Conservation (phyloP, 2,113 vertebrate genomes). For the Balaeniceps rex region DNA sequence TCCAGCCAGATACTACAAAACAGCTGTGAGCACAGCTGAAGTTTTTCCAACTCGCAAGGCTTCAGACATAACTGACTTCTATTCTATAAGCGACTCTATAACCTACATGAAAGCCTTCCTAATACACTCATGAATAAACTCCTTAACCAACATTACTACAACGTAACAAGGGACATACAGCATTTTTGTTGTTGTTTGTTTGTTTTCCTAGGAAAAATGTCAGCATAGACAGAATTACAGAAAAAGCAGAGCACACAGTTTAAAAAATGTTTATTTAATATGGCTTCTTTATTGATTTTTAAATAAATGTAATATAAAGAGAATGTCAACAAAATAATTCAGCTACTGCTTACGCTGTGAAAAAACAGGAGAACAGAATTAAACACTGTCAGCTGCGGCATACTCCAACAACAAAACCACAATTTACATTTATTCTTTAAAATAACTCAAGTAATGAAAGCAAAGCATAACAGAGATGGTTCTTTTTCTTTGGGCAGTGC, state of each 20-base stretch:
- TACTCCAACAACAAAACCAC: neutral
- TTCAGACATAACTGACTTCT: neutral
- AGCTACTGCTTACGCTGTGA: neutral
- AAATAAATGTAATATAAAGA: slow-evolving; percentile 12
- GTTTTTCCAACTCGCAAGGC: neutral
- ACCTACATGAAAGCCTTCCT: neutral
- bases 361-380: neutral
- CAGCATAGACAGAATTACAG: neutral
- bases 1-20: neutral
- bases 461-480: neutral
- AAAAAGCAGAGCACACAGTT: neutral
- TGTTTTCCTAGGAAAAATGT: neutral
- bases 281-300: neutral
- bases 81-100: neutral
- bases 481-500: neutral
- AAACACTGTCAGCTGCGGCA: neutral
- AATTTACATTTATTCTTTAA: neutral
- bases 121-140: neutral
- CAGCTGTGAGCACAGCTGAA: neutral
- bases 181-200: neutral
- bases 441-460: neutral
- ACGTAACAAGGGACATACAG: neutral
- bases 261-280: neutral
- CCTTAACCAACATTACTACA: neutral
- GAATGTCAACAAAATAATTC: slow-evolving; percentile 1